Conservation (phyloP, 2,888 invertebrate genomes). For the Octodonta nipae region DNA sequence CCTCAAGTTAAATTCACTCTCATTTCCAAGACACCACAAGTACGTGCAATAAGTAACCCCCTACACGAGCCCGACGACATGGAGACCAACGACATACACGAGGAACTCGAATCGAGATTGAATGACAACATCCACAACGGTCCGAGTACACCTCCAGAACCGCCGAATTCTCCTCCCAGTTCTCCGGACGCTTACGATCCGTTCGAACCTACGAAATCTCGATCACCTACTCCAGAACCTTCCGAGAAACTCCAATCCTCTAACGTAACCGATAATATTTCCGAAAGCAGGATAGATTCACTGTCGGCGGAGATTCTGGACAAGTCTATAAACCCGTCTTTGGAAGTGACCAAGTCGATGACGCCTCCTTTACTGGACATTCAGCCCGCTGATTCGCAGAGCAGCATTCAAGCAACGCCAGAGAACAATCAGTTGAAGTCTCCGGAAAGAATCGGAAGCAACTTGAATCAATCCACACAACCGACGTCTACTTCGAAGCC, state of each 20-base stretch:
- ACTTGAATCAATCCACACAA: constrained; percentile 6
- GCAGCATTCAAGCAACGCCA: constrained; percentile 27
- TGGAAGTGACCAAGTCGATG: constrained; percentile 23
- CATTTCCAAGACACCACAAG: constrained; percentile 39
- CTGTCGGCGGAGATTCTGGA: constrained; percentile 18
- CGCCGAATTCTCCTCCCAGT: constrained; percentile 52
- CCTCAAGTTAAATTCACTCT: constrained; percentile 54
- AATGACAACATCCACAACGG: constrained; percentile 40
- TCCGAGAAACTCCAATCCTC: constrained; percentile 15
- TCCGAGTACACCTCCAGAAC: constrained; percentile 59
- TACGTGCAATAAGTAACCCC: constrained; percentile 45
- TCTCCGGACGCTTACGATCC: constrained; percentile 81
- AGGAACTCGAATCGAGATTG: constrained; percentile 12
- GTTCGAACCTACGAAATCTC: constrained; percentile 77
- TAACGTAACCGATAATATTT: constrained; percentile 13
- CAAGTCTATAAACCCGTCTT: constrained; percentile 20
- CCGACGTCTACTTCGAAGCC: constrained; percentile 25
- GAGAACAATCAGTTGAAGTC: constrained; percentile 23
- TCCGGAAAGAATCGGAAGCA: constrained; percentile 14
- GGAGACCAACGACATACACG: constrained; percentile 25
- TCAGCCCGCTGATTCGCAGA: constrained; percentile 35
- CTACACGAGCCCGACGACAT: constrained; percentile 46
- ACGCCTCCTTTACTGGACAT: constrained; percentile 31
- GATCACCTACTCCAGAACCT: constrained; percentile 48
- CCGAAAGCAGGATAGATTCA: constrained; percentile 3